phyloP scores from a whole-genome alignment of 2,113 vertebrate species.

The Opisthocomus hoazin region DNA sequence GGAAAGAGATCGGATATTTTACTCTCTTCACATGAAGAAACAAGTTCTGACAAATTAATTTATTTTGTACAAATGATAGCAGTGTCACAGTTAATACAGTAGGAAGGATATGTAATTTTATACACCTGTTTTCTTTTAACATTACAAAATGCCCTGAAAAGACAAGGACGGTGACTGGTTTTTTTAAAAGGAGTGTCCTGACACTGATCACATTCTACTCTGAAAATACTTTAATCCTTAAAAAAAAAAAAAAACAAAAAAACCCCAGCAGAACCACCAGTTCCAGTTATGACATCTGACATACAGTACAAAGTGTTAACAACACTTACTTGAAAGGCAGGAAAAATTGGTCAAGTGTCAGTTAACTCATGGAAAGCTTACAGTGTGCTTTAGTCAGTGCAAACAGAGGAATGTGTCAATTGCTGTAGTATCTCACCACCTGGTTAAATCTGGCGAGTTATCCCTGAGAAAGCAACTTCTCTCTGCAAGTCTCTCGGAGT shows the following conservation, averaged over 20 bases:
- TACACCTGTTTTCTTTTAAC: background rate
- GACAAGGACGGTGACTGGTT: background rate
- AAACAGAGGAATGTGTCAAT: conserved; percentile 63
- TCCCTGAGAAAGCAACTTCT: conserved; percentile 73
- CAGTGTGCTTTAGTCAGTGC: conserved; percentile 51
- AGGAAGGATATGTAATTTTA: background rate
- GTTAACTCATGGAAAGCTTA: conserved; percentile 40
- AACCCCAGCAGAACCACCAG: background rate
- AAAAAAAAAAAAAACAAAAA: background rate
- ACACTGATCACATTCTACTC: conserved; percentile 3
- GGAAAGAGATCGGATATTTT: background rate
- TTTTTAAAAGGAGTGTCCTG: background rate
- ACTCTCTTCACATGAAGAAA: background rate
- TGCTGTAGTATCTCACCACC: background rate
- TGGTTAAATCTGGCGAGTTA: background rate
- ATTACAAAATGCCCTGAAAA: conserved; percentile 55
- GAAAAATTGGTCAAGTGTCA: conserved; percentile 48
- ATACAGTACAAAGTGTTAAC: conserved; percentile 25
- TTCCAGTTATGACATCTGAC: background rate
- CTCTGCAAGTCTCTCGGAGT: conserved; percentile 80
- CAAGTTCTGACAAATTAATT: conserved; percentile 47
- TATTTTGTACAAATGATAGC: background rate
- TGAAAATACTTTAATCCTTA: background rate
- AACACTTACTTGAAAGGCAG: conserved; percentile 33
- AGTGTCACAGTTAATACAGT: background rate